Base-by-base conservation (phyloP, 1,140 invertebrate species). In the Nasonia vitripennis region DNA sequence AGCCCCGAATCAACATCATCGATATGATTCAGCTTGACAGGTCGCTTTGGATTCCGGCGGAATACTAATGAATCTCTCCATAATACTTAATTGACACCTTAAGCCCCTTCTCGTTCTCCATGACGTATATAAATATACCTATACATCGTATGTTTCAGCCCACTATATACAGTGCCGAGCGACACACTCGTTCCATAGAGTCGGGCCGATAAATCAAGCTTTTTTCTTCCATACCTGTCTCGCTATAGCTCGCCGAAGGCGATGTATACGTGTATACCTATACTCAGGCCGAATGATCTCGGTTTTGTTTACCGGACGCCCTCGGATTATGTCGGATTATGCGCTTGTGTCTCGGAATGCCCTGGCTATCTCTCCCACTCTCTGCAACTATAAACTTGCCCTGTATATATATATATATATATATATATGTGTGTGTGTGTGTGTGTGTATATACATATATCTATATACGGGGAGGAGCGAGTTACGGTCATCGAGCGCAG, bases 31-130 rank as follows among this genome's bases (percentile, higher is more conserved):
- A 67, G 45, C 7, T 17, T 34, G 51, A 48, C 12, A 45, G 31
- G 23, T 82, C 7, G 27, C 37, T 31, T 68, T 4, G 45, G 48
- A 62, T 82, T 27, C 37, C 74, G 27, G 81, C 34, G 34, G 34
- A 62, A 71, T 83, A 83, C 48, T 75, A 68, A 83, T 77, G 55
- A 83, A 45, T 75, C 55, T 68, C 62, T 78, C 34, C 55, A 78
- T 78, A 84, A 78, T 71, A 51, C 77, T 78, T 84, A 84, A 84
- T 84, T 71, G 62, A 78, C 74, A 78, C 45, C 37, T 71, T 51
- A 48, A 78, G 62, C 37, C 3, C 37, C 9, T 14, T 75, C 48
- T 75, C 11, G 2, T 55, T 81, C 48, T 14, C 48, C 12, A 7
- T 14, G 20, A n/a, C 37, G 20, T 7, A 45, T 37, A 31, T n/a